Base-by-base conservation (phyloP, 2,113 vertebrate genomes). In the Choloepus hoffmanni region DNA sequence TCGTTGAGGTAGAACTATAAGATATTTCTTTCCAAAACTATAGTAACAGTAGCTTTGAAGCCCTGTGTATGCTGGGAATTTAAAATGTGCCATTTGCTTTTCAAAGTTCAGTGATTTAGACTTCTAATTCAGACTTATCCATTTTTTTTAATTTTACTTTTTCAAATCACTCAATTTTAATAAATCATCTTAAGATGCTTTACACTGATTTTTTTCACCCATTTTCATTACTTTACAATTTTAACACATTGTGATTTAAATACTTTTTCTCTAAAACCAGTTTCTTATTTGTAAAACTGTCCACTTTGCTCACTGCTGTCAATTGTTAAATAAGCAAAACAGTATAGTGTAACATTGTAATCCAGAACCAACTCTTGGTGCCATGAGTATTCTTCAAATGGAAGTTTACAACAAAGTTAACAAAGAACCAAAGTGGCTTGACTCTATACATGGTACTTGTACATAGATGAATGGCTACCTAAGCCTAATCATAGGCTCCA, bases 1-100 rank as follows among this genome's bases (percentile, higher is more conserved):
- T 79, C 73, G 67, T 0, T 45, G 87, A 84, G 23, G 33, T 70
- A 87, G 24, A 92, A 95, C 90, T 60, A 79, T 26, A 70, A 82
- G 21, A 79, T 10, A 48, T 90, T 85, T 72, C 70, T 85, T 95
- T 63, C 24, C 15, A 93, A 62, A 89, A 81, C 78, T 60, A 43
- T 50, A 24, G n/a, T 48, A 91, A 93, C 26, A 65, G 5, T 89
- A 81, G 72, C 30, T 95, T 33, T 81, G 88, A 89, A 63, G 15
- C 10, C 18, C 45, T 79, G 48, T 58, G 15, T 48, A 48, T 53
- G n/a, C 23, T 78, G 72, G 16, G 62, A 86, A 93, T 79, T 74
- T 90, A 87, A 93, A 93, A 55, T 33, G 68, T 14, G 26, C 43
- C 62, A 81, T 15, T 63, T 88, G 40, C 23, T 40, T 79, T 92